Evolutionary conservation across 2,113 vertebrate genomes (phyloP).

Genomic region (Chamaetylas fuelleborni): DNA sequence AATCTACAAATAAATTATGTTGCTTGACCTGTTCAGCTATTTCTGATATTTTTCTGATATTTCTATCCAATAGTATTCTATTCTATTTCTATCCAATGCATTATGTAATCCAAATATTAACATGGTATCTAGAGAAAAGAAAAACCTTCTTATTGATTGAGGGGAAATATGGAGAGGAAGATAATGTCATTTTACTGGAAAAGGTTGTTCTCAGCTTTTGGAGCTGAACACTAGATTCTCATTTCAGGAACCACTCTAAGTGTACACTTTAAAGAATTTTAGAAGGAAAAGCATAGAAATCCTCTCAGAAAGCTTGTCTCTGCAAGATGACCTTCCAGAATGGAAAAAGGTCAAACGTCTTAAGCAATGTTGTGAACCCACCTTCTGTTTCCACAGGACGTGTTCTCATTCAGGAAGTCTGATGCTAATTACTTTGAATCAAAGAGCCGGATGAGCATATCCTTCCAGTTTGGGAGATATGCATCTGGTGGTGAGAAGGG

Average conservation of each 20-base stretch:
- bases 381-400: conserved; percentile 68
- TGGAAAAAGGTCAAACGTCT: neutral
- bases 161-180: neutral
- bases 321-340: conserved; percentile 21
- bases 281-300: neutral
- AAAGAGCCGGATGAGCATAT: conserved; percentile 51
- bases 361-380: conserved; percentile 43
- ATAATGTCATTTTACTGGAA: neutral
- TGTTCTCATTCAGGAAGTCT: conserved; percentile 77
- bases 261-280: neutral
- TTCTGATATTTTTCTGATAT: neutral
- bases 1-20: neutral
- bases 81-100: neutral
- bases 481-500: conserved; percentile 34
- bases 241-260: neutral
- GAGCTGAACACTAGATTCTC: neutral
- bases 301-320: conserved; percentile 12
- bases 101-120: neutral
- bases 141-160: neutral
- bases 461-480: conserved; percentile 44
- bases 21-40: neutral
- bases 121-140: neutral
- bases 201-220: neutral
- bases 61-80: neutral
- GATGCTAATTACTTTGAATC: conserved; percentile 57